Evolutionary conservation across 2,113 vertebrate species (phyloP).

Genomic region (mouse (Mus musculus)): GRCm39 chr2:162972001-162972500

Average conservation of each 20-base stretch:
- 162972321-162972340: not conserved
- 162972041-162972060: not conserved
- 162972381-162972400: not conserved
- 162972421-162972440: not conserved
- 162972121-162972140: not conserved
- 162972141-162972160: not conserved
- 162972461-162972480: not conserved
- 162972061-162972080: not conserved
- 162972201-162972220: not conserved
- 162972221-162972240: not conserved
- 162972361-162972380: not conserved
- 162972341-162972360: not conserved
- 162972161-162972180: not conserved
- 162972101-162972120: not conserved
- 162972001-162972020: not conserved
- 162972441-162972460: not conserved
- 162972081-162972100: not conserved
- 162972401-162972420: not conserved
- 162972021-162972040: not conserved
- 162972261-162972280: not conserved
- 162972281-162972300: not conserved
- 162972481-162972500: not conserved
- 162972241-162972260: not conserved
- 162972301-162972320: not conserved
- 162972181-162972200: not conserved